Conservation (phyloP, 2,113 vertebrate genomes). For the Myanophis thanlyinensis region DNA sequence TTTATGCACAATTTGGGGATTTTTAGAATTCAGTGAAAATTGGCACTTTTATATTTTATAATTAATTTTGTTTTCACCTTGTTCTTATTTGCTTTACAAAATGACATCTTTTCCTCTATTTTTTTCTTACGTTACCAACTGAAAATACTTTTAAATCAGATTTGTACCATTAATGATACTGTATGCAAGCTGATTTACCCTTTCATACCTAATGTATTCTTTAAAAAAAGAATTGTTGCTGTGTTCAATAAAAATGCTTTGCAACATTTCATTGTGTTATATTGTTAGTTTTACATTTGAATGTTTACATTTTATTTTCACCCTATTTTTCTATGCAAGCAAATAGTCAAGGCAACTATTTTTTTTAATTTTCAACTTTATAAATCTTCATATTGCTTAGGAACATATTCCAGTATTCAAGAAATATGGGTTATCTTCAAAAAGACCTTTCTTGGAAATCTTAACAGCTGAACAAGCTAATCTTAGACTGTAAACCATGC, state of each 20-base stretch:
- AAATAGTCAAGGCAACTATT: neutral
- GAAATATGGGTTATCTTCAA: neutral
- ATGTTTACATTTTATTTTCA: neutral
- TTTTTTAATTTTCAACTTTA: neutral
- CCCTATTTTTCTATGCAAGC: neutral
- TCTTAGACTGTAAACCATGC: neutral
- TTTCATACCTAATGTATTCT: neutral
- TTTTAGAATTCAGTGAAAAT: slow-evolving; percentile 10
- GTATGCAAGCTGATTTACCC: neutral
- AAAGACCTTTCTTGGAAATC: neutral
- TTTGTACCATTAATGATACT: neutral
- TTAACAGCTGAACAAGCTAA: neutral
- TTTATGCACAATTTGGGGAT: slow-evolving; percentile 13
- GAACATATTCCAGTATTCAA: neutral
- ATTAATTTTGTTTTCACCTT: slow-evolving; percentile 1
- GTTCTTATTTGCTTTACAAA: slow-evolving; percentile 19
- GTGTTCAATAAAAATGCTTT: neutral
- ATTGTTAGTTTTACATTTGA: neutral
- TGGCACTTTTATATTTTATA: neutral
- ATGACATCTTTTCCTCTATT: neutral
- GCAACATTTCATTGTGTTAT: neutral
- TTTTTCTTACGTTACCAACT: neutral
- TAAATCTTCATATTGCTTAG: neutral
- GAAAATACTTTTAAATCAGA: neutral
- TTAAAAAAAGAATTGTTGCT: neutral